phyloP scores from a whole-genome alignment of 2,888 invertebrate species.

The Lutraria lutraria region DNA sequence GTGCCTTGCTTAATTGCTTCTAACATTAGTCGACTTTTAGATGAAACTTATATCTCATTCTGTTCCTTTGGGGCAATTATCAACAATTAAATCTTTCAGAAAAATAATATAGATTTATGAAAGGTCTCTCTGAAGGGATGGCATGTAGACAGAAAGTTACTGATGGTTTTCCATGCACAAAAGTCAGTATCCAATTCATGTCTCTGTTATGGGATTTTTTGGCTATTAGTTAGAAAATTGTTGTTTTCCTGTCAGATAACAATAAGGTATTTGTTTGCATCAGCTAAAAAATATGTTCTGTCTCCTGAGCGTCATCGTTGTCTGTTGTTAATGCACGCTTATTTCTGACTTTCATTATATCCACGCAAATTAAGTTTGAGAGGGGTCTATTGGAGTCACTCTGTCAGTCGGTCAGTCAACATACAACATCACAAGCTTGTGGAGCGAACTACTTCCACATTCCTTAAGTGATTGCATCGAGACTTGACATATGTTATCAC shows the following conservation, averaged over 20 bases:
- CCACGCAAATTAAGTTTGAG: no score
- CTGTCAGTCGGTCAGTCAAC: no score
- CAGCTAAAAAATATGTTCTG: not conserved
- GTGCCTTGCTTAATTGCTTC: not conserved
- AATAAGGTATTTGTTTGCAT: not conserved
- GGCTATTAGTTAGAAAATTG: not conserved
- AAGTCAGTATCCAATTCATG: not conserved
- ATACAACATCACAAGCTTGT: no score
- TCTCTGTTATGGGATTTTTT: not conserved
- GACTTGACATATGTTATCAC: no score
- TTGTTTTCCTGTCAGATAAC: not conserved
- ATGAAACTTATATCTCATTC: not conserved
- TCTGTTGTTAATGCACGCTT: no score
- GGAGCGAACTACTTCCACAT: no score
- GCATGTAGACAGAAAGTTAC: not conserved
- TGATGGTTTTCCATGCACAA: not conserved
- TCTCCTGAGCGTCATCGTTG: no score
- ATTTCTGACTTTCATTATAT: no score
- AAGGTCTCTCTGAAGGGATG: not conserved
- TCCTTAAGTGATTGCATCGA: no score
- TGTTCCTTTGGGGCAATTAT: not conserved
- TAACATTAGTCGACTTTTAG: not conserved
- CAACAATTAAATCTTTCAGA: constrained; percentile 1
- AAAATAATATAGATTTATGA: constrained; percentile 9
- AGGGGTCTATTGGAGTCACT: no score